Evolutionary conservation across 2,888 invertebrate genomes (phyloP), one percentile per base, ranked within the genome.

Genomic region (Cheilosia variabilis): DNA sequence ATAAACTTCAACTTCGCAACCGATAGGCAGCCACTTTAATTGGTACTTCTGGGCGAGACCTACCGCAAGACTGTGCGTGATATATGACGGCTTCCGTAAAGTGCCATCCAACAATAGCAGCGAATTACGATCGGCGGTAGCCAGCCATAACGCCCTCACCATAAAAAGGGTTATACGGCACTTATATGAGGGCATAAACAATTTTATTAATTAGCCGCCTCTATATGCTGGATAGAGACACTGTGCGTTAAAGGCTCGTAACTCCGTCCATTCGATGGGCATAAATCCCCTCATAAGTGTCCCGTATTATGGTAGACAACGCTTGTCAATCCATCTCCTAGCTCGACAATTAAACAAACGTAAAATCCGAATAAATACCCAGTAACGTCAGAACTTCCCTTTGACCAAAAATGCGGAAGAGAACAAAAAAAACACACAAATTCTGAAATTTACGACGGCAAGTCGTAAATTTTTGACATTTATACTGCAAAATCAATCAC

Each of bases 381-480:
- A 17, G n/a, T 53, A 58, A 57, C 50, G 58, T 63, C 55, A 69
- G 58, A 41, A 71, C 22, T 31, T 13, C 19, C 52, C 37, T 62
- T 63, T 66, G 65, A 63, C 55, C 53, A 27, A 31, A 24, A 34
- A 37, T 1, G 10, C 13, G 37, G 37, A 13, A 31, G 31, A 31
- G 31, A 13, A 37, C 10, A 13, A 50, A n/a, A 27, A 50, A 52
- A 43, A 55, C 34, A 65, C 24, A 34, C 66, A 55, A 71, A 80
- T 80, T 80, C 37, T 47, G 0, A 45, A 47, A 9, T 47, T 47
- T 86, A 86, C 45, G 65, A 81, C 75, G 47, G 15, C 65, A 69
- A 9, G 53, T 86, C 86, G 86, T 86, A 81, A 86, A 86, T 57
- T 66, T 80, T 86, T 86, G 86, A 86, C 86, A 71, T 86, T 86